phyloP scores from a whole-genome alignment of 2,797 vertebrate genomes.

The Xyrichtys novacula region DNA sequence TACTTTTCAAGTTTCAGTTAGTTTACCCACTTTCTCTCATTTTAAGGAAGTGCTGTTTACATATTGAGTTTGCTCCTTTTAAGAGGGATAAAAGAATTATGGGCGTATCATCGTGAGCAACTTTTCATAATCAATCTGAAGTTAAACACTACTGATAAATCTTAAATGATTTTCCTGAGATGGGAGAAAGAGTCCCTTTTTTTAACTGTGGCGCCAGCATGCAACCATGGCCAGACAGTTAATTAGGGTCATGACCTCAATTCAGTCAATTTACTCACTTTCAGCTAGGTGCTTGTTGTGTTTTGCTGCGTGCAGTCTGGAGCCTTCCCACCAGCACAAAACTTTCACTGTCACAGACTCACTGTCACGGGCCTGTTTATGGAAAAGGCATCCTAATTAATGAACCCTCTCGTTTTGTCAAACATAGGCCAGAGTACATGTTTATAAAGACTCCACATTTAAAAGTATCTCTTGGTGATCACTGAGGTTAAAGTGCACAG shows the following conservation, averaged over 20 bases:
- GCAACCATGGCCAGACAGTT: conserved; percentile 42
- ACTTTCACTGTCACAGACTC: background rate
- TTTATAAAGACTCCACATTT: too few species aligned
- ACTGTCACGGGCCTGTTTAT: background rate
- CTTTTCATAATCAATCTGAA: background rate
- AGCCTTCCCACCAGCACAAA: conserved; percentile 9
- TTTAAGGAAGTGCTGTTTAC: background rate
- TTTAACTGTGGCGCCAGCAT: conserved; percentile 31
- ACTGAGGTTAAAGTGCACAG: too few species aligned
- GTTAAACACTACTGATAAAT: background rate
- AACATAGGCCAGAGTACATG: too few species aligned
- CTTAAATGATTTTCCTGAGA: conserved; percentile 10
- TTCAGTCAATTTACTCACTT: conserved; percentile 35
- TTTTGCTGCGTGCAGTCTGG: conserved; percentile 3
- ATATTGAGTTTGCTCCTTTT: background rate
- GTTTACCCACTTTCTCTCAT: background rate
- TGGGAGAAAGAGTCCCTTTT: background rate
- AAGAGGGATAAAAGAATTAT: background rate
- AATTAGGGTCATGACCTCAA: conserved; percentile 56
- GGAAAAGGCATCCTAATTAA: background rate
- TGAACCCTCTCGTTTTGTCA: background rate
- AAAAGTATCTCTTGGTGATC: too few species aligned
- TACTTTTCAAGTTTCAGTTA: too few species aligned
- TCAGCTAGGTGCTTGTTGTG: conserved; percentile 16
- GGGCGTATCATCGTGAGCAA: background rate